These are phyloP conservation scores for Camponotus fellah DNA, from an alignment of 2,888 invertebrate genomes.

Conservation along the genomic window DNA sequence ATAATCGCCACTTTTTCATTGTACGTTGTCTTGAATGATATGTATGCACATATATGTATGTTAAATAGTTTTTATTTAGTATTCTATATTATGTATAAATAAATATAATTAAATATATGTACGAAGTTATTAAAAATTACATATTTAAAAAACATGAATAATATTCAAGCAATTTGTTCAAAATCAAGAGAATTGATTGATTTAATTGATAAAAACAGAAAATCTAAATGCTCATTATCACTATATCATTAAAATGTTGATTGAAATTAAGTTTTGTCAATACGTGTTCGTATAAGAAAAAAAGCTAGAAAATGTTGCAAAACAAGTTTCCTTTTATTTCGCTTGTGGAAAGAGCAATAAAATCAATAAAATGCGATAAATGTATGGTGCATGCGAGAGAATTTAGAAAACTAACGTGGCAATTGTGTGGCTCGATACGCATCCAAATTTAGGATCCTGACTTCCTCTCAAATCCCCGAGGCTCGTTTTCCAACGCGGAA, in stretches of 20 bases:
- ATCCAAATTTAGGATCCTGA: conserved; percentile 70
- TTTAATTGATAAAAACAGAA: not conserved
- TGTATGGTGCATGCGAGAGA: conserved; percentile 14
- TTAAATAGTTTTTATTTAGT: not conserved
- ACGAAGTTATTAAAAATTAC: not conserved
- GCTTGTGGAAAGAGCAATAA: conserved; percentile 3
- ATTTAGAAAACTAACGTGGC: conserved; percentile 69
- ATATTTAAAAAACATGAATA: not conserved
- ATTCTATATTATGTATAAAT: not conserved
- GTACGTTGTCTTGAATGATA: not conserved
- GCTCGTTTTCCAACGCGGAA: conserved; percentile 59
- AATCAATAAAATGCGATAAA: conserved; percentile 6
- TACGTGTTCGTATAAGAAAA: not conserved
- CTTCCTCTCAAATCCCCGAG: conserved; percentile 38
- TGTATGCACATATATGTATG: not conserved
- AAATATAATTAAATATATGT: not conserved
- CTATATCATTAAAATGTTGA: not conserved
- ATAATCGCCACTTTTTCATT: not conserved
- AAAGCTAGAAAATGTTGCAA: not conserved
- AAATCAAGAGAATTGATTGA: not conserved
- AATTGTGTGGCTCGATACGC: conserved; percentile 64
- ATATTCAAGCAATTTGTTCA: not conserved
- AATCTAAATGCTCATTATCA: not conserved
- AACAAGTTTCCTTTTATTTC: not conserved
- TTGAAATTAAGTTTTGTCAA: not conserved